Conservation (phyloP, 2,113 vertebrate genomes). For the Leptobrachium leishanense region DNA sequence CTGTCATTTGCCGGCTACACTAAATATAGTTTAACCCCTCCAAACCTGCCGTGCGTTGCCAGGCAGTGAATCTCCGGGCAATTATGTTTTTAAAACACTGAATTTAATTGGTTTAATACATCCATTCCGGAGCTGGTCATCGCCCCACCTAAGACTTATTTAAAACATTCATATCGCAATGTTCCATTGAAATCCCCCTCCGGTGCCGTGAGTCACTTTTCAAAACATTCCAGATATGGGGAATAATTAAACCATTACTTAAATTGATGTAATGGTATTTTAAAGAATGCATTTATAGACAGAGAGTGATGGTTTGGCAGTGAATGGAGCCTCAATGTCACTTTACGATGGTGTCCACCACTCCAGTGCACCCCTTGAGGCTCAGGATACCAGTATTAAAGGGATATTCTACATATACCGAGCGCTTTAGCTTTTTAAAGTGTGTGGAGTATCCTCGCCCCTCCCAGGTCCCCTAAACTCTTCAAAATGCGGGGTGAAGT, state of each 20-base stretch:
- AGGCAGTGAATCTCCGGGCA: slow-evolving; percentile 14
- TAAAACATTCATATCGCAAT: slow-evolving; percentile 61
- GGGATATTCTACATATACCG: too few species aligned
- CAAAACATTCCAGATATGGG: slow-evolving; percentile 75
- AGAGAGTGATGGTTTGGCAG: slow-evolving; percentile 69
- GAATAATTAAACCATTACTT: slow-evolving; percentile 67
- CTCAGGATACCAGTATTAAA: too few species aligned
- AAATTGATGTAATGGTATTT: slow-evolving; percentile 75
- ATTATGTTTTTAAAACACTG: slow-evolving; percentile 2
- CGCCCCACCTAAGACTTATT: slow-evolving; percentile 52
- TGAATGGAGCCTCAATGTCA: slow-evolving; percentile 65
- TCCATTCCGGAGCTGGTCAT: slow-evolving; percentile 12
- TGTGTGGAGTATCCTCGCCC: too few species aligned
- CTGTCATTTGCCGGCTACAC: slow-evolving; percentile 2
- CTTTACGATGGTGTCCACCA: slow-evolving; percentile 64
- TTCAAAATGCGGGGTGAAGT: too few species aligned
- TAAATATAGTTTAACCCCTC: slow-evolving; percentile 47
- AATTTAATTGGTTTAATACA: slow-evolving; percentile 43
- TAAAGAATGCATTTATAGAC: slow-evolving; percentile 70
- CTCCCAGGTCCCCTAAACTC: too few species aligned
- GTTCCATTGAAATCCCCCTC: slow-evolving; percentile 67
- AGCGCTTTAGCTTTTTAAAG: too few species aligned
- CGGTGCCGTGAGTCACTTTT: slow-evolving; percentile 68
- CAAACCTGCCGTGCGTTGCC: slow-evolving; percentile 34
- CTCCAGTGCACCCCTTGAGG: slow-evolving; percentile 58